These are phyloP conservation scores for Catotricha subobsoleta DNA, from an alignment of 2,888 invertebrate species.

Conservation along the genomic window DNA sequence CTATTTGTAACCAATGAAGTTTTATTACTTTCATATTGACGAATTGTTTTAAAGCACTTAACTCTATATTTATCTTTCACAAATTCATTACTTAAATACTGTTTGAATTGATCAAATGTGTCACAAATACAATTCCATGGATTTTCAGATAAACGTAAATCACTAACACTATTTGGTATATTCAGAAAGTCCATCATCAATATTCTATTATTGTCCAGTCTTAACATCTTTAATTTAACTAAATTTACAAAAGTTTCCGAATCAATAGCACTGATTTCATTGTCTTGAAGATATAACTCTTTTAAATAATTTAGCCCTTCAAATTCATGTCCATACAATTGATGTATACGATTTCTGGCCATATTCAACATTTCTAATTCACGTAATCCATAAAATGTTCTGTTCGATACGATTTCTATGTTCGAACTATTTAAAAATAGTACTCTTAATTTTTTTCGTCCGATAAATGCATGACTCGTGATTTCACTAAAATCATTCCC, in stretches of 20 bases:
- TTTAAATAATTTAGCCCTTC: constrained; percentile 63
- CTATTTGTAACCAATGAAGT: too few species aligned
- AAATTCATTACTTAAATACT: constrained; percentile 60
- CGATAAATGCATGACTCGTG: constrained; percentile 80
- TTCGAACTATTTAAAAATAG: constrained; percentile 77
- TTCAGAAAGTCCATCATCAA: constrained; percentile 63
- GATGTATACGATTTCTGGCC: constrained; percentile 66
- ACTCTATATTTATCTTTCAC: constrained; percentile 59
- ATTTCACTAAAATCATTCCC: constrained; percentile 78
- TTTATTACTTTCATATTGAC: too few species aligned
- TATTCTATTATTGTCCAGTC: constrained; percentile 65
- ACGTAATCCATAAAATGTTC: constrained; percentile 76
- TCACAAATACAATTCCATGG: constrained; percentile 80
- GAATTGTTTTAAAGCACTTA: constrained; percentile 44
- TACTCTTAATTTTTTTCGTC: constrained; percentile 76
- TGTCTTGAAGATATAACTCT: constrained; percentile 75
- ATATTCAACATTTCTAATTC: constrained; percentile 66
- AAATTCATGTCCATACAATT: constrained; percentile 67
- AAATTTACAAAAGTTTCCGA: constrained; percentile 69
- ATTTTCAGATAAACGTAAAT: constrained; percentile 57
- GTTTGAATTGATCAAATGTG: constrained; percentile 59
- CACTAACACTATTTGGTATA: constrained; percentile 39
- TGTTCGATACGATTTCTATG: constrained; percentile 68
- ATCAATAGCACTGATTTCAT: constrained; percentile 63
- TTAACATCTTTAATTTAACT: constrained; percentile 65